Evolutionary conservation across 1,140 invertebrate species (phyloP).

Genomic region (Rhopalosiphum padi): DNA sequence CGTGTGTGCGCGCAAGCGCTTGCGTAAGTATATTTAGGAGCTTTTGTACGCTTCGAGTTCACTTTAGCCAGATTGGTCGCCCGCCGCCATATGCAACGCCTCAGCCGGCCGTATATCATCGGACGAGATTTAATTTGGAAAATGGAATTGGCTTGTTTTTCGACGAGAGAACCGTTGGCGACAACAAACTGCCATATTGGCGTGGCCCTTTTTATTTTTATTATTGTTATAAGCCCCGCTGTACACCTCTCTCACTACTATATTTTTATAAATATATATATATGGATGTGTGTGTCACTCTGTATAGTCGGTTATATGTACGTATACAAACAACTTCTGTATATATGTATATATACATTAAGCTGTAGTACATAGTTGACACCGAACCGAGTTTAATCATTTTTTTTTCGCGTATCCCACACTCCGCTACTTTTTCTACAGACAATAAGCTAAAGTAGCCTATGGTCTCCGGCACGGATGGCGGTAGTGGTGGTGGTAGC

Average conservation of each 20-base stretch:
- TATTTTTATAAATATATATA: background rate
- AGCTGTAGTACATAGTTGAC: constrained; percentile 14
- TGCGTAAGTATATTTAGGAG: background rate
- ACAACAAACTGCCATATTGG: constrained; percentile 56
- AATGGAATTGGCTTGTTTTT: constrained; percentile 57
- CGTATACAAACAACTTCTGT: background rate
- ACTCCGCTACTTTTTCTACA: background rate
- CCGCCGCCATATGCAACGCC: constrained; percentile 55
- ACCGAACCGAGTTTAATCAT: constrained; percentile 56
- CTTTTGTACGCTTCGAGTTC: constrained; percentile 12
- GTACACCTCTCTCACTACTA: background rate
- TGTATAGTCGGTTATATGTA: background rate
- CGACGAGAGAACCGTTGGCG: constrained; percentile 52
- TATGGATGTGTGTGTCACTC: background rate
- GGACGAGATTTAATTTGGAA: constrained; percentile 54
- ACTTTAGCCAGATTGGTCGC: constrained; percentile 54
- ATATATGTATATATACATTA: background rate
- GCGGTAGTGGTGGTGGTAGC: background rate
- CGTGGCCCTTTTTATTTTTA: constrained; percentile 56
- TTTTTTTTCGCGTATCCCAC: background rate
- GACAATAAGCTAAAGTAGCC: constrained; percentile 57
- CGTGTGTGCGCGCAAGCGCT: background rate
- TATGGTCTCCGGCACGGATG: constrained; percentile 11
- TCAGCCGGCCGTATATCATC: constrained; percentile 48
- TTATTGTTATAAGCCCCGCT: constrained; percentile 43